Evolutionary conservation across 2,113 vertebrate species (phyloP), one percentile per base, ranked within the genome.

Genomic region (Ariopsis seemanni): DNA sequence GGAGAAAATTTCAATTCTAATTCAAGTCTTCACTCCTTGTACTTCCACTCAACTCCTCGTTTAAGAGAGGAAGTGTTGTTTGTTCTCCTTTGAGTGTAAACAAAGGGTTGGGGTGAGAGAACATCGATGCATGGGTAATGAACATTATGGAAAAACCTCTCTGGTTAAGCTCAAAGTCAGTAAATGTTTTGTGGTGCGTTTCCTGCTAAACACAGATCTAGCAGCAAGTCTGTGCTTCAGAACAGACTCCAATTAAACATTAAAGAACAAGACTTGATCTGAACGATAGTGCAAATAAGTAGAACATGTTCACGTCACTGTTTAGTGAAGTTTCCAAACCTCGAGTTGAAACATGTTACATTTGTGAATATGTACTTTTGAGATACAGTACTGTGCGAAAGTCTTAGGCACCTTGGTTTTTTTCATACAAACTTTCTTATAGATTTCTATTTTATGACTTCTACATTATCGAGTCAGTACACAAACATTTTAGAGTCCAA

Each of bases 91-190:
- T 2, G 12, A 15, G 27, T 27, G 11, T 78, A 78, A 55, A 17
- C 52, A 78, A 25, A 17, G 25, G 7, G 50, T 27, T 53, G 14
- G n/a, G 30, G 27, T 80, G 25, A 34, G 53, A 80, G n/a, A 58
- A 77, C 55, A 58, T 80, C 3, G 8, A 18, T 60, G 4, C 9
- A 82, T 5, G 17, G 79, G 4, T 82, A 82, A 82, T 82, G 11
- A 82, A 82, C 77, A 8, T 27, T 79, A n/a, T 79, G 77, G 25
- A 79, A 55, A 55, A 79, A 79, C 77, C 77, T 57, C 25, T 55
- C 58, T 9, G 53, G 78, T 9, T 80, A 57, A 80, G 58, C 17
- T 58, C 1, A 27, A 58, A 34, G 78, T 30, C 55, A 58, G 15
- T 58, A 58, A 58, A 80, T 1, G n/a, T 25, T 82, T 50, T 82